These are phyloP conservation scores for Tachina fera DNA, from an alignment of 2,888 invertebrate species.

Conservation along the genomic window DNA sequence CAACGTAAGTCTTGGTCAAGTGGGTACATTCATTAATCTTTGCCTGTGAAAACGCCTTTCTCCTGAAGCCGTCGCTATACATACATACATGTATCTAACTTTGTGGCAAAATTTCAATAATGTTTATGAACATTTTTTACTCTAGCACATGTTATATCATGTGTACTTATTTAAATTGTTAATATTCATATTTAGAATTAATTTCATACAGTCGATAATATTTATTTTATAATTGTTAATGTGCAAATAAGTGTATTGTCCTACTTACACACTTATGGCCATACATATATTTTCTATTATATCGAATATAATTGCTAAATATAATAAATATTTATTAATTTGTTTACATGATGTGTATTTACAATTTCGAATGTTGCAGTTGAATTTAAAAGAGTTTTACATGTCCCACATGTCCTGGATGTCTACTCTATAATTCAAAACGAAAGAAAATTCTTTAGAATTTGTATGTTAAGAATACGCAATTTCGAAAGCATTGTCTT, in stretches of 20 bases:
- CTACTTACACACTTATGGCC: not conserved
- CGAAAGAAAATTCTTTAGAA: too few relatives aligned
- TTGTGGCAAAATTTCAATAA: not conserved
- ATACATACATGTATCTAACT: too few relatives aligned
- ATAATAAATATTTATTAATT: slow-evolving; percentile 13
- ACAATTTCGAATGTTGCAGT: not conserved
- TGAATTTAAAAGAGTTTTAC: too few relatives aligned
- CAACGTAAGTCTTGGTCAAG: too few relatives aligned
- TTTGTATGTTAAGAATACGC: too few relatives aligned
- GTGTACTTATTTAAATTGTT: not conserved
- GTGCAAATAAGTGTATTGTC: slow-evolving; percentile 8
- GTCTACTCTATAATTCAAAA: too few relatives aligned
- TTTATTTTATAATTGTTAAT: slow-evolving; percentile 31
- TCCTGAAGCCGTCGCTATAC: too few relatives aligned
- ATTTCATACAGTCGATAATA: not conserved
- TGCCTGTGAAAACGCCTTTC: too few relatives aligned
- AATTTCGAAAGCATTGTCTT: too few relatives aligned
- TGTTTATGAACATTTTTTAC: not conserved
- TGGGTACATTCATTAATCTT: too few relatives aligned
- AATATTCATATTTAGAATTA: not conserved
- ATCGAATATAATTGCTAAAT: slow-evolving; percentile 1
- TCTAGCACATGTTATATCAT: not conserved
- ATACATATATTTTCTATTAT: not conserved
- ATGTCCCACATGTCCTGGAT: too few relatives aligned
- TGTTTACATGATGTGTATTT: not conserved